Conservation (phyloP, 2,797 vertebrate species). For the Lindbergichthys nudifrons region DNA sequence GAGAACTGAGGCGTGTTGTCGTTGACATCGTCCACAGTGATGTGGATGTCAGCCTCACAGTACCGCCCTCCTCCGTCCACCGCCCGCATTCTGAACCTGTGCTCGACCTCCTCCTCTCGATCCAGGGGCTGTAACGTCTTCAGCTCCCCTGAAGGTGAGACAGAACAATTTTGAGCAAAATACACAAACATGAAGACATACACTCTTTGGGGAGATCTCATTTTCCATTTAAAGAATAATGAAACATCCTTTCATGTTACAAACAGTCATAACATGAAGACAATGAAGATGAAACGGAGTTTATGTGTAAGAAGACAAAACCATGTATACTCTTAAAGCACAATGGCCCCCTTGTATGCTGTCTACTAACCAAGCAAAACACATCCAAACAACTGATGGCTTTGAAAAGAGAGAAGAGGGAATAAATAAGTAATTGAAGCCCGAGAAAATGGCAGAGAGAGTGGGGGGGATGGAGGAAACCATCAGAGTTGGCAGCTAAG, state of each 20-base stretch:
- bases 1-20: conserved; percentile 94
- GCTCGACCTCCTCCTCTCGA: conserved; percentile 88
- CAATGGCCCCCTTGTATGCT: conserved; percentile 1
- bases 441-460: conserved; percentile 35
- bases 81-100: conserved; percentile 89
- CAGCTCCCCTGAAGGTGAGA: conserved; percentile 89
- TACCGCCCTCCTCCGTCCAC: conserved; percentile 93
- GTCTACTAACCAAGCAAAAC: conserved; percentile 42
- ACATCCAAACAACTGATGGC: conserved; percentile 51
- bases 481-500: conserved; percentile 62
- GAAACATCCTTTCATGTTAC: background rate
- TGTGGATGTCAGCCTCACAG: conserved; percentile 89
- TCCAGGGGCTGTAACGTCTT: conserved; percentile 90
- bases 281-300: conserved; percentile 10
- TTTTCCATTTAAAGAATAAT: conserved; percentile 3
- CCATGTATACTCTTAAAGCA: background rate
- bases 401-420: conserved; percentile 41
- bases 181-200: background rate
- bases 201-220: background rate
- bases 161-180: background rate
- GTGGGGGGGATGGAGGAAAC: conserved; percentile 38
- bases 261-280: conserved; percentile 3
- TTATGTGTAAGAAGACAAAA: conserved; percentile 14
- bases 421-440: conserved; percentile 66
- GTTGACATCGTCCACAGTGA: conserved; percentile 92